Base-by-base conservation (phyloP, 1,140 invertebrate species). In the Drosophila lowei region DNA sequence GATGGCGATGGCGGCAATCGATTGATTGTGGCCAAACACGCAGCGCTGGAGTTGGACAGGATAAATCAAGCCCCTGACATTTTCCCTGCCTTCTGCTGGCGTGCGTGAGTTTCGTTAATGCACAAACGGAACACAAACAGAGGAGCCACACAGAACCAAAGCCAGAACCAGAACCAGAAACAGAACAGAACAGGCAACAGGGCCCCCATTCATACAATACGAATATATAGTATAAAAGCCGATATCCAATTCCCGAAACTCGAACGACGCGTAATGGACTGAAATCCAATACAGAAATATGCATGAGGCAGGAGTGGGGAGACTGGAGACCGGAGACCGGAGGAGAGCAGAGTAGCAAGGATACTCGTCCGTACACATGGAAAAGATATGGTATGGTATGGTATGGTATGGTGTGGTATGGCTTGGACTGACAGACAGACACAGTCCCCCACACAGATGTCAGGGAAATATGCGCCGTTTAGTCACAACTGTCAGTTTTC, bases 401-500 rank as follows among this genome's bases (percentile, higher is more conserved):
- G 38, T 6, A 21, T 25, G 21, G 21, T 23, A 38, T 16, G 30
- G 30, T 11, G 16, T 16, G 30, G 11, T 38, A 38, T 38, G 3
- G 25, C 15, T 43, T 41, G 30, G 64, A 68, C 23, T 46, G 47
- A 42, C 44, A 71, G 54, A 60, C 21, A 71, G 58, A 75, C 72
- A 80, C 72, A 80, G 62, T 57, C 77, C 63, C 78, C 56, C 67
- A 73, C 77, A 77, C 81, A 86, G 81, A 86, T 86, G 81, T 86
- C 81, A 86, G 77, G 83, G 81, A 88, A 86, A 86, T 86, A 86
- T 86, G 81, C 81, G 81, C 78, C 83, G 78, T 86, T 86, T 86
- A 86, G 81, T 86, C 81, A 86, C 83, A 86, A 86, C 81, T 86
- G 81, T 86, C 81, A 86, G 81, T 88, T 86, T 88, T 86, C 81